Conservation (phyloP, 2,888 invertebrate species). For the Pachymerium ferrugineum region DNA sequence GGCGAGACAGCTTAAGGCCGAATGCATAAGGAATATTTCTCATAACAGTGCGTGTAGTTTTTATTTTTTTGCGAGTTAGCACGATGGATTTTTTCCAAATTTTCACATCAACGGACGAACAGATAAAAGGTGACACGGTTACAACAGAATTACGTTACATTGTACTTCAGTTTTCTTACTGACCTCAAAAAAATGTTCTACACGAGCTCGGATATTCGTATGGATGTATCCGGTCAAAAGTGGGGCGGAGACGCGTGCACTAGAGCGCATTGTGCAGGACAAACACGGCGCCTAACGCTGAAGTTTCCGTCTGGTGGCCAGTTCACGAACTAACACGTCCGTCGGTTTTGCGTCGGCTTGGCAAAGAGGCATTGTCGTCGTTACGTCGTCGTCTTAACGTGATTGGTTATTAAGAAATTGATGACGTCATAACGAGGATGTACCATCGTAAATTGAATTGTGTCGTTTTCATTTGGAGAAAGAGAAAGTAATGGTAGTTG, state of each 20-base stretch:
- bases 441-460: too few species aligned
- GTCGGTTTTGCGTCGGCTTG: too few species aligned
- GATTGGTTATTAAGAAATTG: too few species aligned
- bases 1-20: not conserved
- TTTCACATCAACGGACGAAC: too few species aligned
- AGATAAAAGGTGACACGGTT: constrained; percentile 1
- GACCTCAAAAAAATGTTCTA: not conserved
- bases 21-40: not conserved
- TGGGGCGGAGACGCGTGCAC: constrained; percentile 8
- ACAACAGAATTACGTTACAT: constrained; percentile 2
- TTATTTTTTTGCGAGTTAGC: not conserved
- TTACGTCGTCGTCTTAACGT: too few species aligned
- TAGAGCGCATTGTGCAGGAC: not conserved
- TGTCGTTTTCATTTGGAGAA: too few species aligned
- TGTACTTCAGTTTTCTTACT: not conserved
- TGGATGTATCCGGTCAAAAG: not conserved
- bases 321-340: not conserved
- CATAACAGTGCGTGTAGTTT: not conserved
- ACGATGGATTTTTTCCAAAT: too few species aligned
- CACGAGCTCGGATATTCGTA: not conserved
- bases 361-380: too few species aligned
- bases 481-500: too few species aligned
- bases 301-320: not conserved
- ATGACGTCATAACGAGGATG: too few species aligned
- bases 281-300: not conserved